A percentile compares a stretch with the other conserved stretches of the same genome.
Evolutionary conservation across 2,113 vertebrate species (phyloP).

Genomic region (Ciconia boyciana): DNA sequence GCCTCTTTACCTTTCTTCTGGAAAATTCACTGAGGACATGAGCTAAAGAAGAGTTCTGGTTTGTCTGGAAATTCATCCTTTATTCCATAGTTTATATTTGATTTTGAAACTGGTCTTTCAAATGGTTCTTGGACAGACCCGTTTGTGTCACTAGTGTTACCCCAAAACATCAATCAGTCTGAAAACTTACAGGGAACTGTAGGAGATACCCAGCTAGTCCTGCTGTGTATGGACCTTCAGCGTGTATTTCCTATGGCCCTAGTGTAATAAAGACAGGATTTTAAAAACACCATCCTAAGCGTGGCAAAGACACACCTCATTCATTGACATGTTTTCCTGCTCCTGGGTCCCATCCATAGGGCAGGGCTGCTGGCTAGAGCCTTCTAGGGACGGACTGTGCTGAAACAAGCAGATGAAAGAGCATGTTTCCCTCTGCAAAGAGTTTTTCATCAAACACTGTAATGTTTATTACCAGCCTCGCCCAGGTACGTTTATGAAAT

Average conservation of each 20-base stretch:
- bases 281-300: background rate
- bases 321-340: background rate
- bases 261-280: background rate
- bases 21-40: background rate
- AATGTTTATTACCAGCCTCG: background rate
- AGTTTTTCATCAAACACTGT: background rate
- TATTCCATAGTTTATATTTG: background rate
- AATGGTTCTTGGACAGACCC: background rate
- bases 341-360: background rate
- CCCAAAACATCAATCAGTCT: background rate
- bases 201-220: background rate
- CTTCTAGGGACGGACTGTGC: slow-evolving; percentile 20
- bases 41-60: background rate
- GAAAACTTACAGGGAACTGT: background rate
- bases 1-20: background rate
- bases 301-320: background rate
- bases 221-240: background rate
- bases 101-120: background rate
- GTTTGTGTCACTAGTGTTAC: background rate
- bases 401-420: slow-evolving; percentile 21
- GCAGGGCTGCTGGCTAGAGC: slow-evolving; percentile 40
- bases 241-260: background rate
- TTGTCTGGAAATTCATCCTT: background rate
- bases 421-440: background rate
- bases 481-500: slow-evolving; percentile 14